Percentiles rank a stretch among this genome's conserved stretches.
Conservation (phyloP, 2,888 invertebrate genomes). For the Apodemia duryi region DNA sequence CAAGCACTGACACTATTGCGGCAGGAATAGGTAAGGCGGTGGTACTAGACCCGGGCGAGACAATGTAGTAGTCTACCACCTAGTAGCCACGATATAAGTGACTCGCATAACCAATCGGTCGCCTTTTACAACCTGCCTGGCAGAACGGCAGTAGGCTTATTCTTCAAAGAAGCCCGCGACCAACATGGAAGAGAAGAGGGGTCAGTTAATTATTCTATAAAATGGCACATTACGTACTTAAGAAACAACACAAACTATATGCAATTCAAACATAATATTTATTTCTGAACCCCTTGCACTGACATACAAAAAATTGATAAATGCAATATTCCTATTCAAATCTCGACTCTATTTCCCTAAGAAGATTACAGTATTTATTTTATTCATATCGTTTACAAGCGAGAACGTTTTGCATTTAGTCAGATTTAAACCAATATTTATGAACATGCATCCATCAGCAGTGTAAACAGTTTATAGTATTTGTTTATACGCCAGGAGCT, state of each 20-base stretch:
- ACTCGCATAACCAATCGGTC: too few relatives aligned
- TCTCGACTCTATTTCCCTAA: constrained; percentile 4
- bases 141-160: too few relatives aligned
- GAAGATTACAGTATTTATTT: constrained; percentile 5
- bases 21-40: too few relatives aligned
- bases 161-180: too few relatives aligned
- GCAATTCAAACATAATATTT: not conserved
- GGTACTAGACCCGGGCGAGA: too few relatives aligned
- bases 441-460: constrained; percentile 23
- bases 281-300: not conserved
- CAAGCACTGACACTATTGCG: too few relatives aligned
- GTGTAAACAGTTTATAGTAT: constrained; percentile 22
- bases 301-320: not conserved
- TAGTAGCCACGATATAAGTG: too few relatives aligned
- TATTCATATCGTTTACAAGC: constrained; percentile 10
- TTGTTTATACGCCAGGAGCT: constrained; percentile 22
- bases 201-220: too few relatives aligned
- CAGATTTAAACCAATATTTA: constrained; percentile 22
- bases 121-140: too few relatives aligned
- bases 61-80: too few relatives aligned
- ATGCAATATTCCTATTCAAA: not conserved
- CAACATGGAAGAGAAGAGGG: too few relatives aligned
- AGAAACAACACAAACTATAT: not conserved
- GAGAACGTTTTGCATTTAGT: constrained; percentile 14
- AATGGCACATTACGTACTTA: not conserved